Evolutionary conservation across 2,113 vertebrate species (phyloP), one percentile per base, ranked within the genome.

Genomic region (Leucopsar rothschildi): DNA sequence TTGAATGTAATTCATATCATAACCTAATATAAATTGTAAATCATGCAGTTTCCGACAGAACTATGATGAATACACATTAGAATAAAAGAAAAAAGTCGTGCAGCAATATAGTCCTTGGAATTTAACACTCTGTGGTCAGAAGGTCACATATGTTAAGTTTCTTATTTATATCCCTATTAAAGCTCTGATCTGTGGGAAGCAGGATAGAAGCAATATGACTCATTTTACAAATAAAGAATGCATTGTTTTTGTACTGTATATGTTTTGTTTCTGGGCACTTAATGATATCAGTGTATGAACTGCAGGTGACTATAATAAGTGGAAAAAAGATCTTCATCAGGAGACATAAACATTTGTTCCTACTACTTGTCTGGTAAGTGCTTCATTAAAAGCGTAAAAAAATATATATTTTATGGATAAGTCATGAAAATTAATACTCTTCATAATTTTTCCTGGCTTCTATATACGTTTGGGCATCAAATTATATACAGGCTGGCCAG

Each of bases 111-210:
- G 94, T 95, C 86, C 88, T 90, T 96, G 97, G 98, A 98, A 98
- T 98, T 97, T 97, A 97, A 97, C 97, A 97, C 97, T 81, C 93
- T 65, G 37, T 1, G 95, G 97, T 98, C 98, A 98, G 80, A 82
- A 97, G 97, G 98, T 98, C 98, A 98, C 97, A 98, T 95, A 97
- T 97, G 98, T 94, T 97, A 97, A 96, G 93, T 96, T 97, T 96
- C 95, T 97, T 97, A 97, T 98, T 98, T 98, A 98, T 97, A 92
- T 5, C 66, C 96, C 93, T 96, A 92, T 97, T 98, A 97, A 97
- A 96, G 73, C 87, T 95, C 86, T 93, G 94, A 81, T 97, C 93
- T 97, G 92, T 97, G 96, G 91, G 94, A 94, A 98, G 93, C 57
- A 97, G 88, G 94, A 95, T 68, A 92, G 92, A 97, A 97, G 93